These are phyloP conservation scores for Bhutanitis thaidina DNA, from an alignment of 2,888 invertebrate species.

Conservation along the genomic window DNA sequence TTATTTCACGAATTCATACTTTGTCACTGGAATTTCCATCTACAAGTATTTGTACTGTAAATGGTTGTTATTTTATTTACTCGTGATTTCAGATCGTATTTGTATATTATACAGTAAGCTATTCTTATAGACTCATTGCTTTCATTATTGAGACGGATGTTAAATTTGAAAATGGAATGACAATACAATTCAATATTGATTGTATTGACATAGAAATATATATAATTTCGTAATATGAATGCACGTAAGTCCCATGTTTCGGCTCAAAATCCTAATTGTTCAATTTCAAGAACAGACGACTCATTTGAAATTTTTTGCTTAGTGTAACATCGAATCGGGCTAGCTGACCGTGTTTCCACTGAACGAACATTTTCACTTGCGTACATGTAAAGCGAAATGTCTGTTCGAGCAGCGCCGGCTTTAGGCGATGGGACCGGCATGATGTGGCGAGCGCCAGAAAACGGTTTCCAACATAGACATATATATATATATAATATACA, in stretches of 20 bases:
- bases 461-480: constrained; percentile 12
- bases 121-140: too few relatives aligned
- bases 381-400: constrained; percentile 34
- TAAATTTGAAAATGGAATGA: too few relatives aligned
- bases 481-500: constrained; percentile 6
- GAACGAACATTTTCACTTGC: constrained; percentile 29
- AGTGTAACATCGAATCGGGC: constrained; percentile 24
- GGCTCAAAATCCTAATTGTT: constrained; percentile 18
- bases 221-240: not conserved
- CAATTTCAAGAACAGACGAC: constrained; percentile 11
- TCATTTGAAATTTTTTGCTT: constrained; percentile 1
- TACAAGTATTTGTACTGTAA: too few relatives aligned
- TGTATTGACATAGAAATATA: too few relatives aligned
- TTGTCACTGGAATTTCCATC: too few relatives aligned
- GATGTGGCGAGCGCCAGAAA: constrained; percentile 24
- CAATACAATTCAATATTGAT: too few relatives aligned
- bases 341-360: constrained; percentile 32
- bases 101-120: too few relatives aligned
- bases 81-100: too few relatives aligned
- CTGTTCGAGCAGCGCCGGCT: constrained; percentile 29
- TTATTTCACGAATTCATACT: too few relatives aligned
- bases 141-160: too few relatives aligned
- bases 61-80: too few relatives aligned
- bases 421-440: constrained; percentile 33
- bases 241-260: constrained; percentile 24